phyloP scores from a whole-genome alignment of 2,888 invertebrate species.

The Machimus rusticus region DNA sequence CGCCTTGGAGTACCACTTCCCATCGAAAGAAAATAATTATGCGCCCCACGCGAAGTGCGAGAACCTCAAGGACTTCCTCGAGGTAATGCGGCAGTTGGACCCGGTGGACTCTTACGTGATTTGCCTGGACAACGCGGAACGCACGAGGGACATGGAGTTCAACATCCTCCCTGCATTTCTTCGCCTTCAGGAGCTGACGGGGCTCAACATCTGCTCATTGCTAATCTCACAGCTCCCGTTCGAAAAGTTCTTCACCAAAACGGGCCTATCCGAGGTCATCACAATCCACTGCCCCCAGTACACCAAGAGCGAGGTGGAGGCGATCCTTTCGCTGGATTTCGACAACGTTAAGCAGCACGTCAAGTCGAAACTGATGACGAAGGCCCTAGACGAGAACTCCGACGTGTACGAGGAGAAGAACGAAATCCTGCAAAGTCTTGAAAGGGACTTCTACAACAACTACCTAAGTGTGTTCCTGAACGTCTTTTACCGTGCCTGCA shows the following conservation, averaged over 20 bases:
- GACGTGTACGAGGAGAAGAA: slow-evolving; percentile 48
- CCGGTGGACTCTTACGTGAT: slow-evolving; percentile 67
- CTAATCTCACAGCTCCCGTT: slow-evolving; percentile 80
- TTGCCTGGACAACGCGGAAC: slow-evolving; percentile 83
- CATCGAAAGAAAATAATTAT: slow-evolving; percentile 58
- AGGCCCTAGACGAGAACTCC: slow-evolving; percentile 48
- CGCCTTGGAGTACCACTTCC: slow-evolving; percentile 64
- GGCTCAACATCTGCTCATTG: slow-evolving; percentile 75
- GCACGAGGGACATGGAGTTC: slow-evolving; percentile 76
- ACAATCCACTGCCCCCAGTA: slow-evolving; percentile 83
- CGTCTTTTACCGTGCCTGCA: slow-evolving; percentile 83
- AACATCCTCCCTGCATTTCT: slow-evolving; percentile 77
- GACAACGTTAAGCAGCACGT: slow-evolving; percentile 49
- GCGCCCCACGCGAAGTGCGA: slow-evolving; percentile 69
- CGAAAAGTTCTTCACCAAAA: slow-evolving; percentile 79
- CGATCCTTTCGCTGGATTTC: slow-evolving; percentile 64
- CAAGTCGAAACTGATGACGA: slow-evolving; percentile 60
- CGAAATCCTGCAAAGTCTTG: slow-evolving; percentile 49
- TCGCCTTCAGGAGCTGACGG: slow-evolving; percentile 76
- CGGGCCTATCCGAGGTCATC: slow-evolving; percentile 75
- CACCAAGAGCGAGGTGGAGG: slow-evolving; percentile 71
- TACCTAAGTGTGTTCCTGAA: slow-evolving; percentile 84
- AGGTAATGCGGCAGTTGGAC: slow-evolving; percentile 59
- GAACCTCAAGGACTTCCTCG: slow-evolving; percentile 72
- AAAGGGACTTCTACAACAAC: slow-evolving; percentile 72